These are phyloP conservation scores for Typhlichthys eigenmanni DNA, from an alignment of 2,797 vertebrate genomes.

Conservation along the genomic window DNA sequence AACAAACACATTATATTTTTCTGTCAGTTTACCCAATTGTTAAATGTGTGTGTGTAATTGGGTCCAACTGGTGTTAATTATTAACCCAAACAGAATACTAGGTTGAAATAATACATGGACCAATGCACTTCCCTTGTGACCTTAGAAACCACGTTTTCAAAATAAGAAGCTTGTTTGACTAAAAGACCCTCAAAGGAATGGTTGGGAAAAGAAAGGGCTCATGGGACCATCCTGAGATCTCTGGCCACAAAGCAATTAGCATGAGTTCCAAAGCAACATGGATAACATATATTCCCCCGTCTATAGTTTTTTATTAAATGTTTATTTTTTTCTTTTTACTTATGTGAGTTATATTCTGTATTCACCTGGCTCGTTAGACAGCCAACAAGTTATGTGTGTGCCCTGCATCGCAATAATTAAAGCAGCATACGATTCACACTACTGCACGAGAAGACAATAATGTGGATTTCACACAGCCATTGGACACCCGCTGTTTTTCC, in stretches of 20 bases:
- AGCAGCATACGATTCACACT: conserved; percentile 1
- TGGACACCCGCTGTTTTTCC: too few relatives aligned
- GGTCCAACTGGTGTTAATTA: not conserved
- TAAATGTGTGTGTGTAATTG: conserved; percentile 22
- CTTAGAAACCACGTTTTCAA: not conserved
- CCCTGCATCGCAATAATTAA: conserved; percentile 27
- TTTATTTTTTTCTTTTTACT: too few relatives aligned
- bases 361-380: conserved; percentile 34
- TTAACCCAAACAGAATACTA: too few relatives aligned
- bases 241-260: conserved; percentile 52
- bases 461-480: too few relatives aligned
- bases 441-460: too few relatives aligned
- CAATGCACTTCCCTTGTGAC: too few relatives aligned
- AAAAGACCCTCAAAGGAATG: conserved; percentile 3
- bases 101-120: conserved; percentile 15
- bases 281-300: not conserved
- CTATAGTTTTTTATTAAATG: too few relatives aligned
- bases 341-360: conserved; percentile 16
- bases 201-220: too few relatives aligned
- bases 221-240: too few relatives aligned
- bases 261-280: conserved; percentile 37
- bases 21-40: conserved; percentile 11
- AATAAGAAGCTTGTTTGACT: not conserved
- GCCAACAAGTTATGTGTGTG: not conserved
- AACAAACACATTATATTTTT: conserved; percentile 16